Evolutionary conservation across 2,888 invertebrate species (phyloP).

Genomic region (Drosophila putrida): DNA sequence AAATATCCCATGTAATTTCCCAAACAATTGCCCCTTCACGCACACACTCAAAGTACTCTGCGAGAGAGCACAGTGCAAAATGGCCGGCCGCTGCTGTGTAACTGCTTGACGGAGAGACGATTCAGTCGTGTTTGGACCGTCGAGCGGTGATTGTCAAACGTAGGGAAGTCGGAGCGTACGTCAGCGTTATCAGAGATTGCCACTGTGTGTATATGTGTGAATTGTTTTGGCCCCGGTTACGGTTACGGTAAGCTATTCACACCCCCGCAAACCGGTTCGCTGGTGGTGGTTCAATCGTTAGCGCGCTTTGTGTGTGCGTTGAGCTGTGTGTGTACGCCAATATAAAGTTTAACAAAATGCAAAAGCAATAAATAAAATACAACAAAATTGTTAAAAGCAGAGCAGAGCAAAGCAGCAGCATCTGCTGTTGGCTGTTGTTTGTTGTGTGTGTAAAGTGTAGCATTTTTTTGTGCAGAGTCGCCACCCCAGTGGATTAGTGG

Average conservation of each 20-base stretch:
- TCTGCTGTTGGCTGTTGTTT: slow-evolving; percentile 33
- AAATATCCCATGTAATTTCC: slow-evolving; percentile 53
- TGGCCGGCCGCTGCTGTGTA: slow-evolving; percentile 42
- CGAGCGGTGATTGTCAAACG: slow-evolving; percentile 42
- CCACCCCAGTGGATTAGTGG: slow-evolving; percentile 84
- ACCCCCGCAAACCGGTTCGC: slow-evolving; percentile 76
- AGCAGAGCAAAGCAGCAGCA: slow-evolving; percentile 58
- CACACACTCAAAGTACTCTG: slow-evolving; percentile 18
- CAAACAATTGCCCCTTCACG: slow-evolving; percentile 56
- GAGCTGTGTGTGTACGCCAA: not conserved
- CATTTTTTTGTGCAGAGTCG: slow-evolving; percentile 69
- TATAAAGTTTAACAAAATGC: slow-evolving; percentile 55
- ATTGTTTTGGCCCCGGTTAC: slow-evolving; percentile 63
- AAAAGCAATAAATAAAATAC: slow-evolving; percentile 54
- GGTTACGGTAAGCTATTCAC: slow-evolving; percentile 52
- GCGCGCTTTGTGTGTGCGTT: slow-evolving; percentile 40
- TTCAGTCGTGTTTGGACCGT: slow-evolving; percentile 67
- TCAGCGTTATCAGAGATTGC: slow-evolving; percentile 42
- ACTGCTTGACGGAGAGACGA: slow-evolving; percentile 16
- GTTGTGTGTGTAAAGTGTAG: slow-evolving; percentile 45
- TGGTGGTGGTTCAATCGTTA: slow-evolving; percentile 54
- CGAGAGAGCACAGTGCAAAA: slow-evolving; percentile 36
- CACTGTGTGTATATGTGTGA: slow-evolving; percentile 52
- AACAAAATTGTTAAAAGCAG: slow-evolving; percentile 58
- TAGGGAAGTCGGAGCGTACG: slow-evolving; percentile 53